Percentiles rank a stretch among this genome's conserved stretches.
phyloP scores from a whole-genome alignment of 2,113 vertebrate genomes.

The Cephalophus harveyi region DNA sequence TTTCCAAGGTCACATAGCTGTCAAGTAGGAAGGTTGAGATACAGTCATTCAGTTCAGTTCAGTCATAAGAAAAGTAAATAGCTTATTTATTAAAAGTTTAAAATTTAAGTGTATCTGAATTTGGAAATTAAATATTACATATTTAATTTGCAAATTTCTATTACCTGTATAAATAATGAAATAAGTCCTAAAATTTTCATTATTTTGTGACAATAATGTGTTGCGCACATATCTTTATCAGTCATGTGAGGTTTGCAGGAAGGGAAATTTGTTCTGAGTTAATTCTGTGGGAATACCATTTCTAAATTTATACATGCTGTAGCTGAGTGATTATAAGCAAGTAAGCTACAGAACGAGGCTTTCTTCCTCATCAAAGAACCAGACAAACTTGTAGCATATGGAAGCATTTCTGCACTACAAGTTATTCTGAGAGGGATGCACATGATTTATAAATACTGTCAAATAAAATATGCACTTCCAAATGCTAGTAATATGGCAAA shows the following conservation, averaged over 20 bases:
- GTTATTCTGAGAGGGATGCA: constrained; percentile 32
- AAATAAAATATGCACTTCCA: constrained; percentile 41
- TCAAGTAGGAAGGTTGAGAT: not conserved
- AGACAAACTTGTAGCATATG: constrained; percentile 6
- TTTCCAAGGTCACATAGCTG: not conserved
- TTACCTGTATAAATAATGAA: constrained; percentile 2
- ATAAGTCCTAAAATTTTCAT: not conserved
- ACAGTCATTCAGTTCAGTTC: not conserved
- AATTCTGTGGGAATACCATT: constrained; percentile 37
- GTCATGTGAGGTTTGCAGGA: not conserved
- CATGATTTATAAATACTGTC: constrained; percentile 54
- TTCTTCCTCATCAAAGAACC: not conserved
- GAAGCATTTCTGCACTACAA: constrained; percentile 40
- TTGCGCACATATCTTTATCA: not conserved
- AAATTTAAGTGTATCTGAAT: not conserved
- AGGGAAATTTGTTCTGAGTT: not conserved
- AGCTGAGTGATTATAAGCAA: constrained; percentile 8
- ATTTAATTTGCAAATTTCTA: constrained; percentile 11
- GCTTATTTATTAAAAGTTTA: not conserved
- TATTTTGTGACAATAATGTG: not conserved
- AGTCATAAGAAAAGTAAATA: not conserved
- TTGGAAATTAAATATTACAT: not conserved
- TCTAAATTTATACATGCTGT: constrained; percentile 51
- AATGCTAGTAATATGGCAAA: not conserved
- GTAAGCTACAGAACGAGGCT: not conserved